Evolutionary conservation across 2,797 vertebrate species (phyloP).

Genomic region (Nyctalus aviator): DNA sequence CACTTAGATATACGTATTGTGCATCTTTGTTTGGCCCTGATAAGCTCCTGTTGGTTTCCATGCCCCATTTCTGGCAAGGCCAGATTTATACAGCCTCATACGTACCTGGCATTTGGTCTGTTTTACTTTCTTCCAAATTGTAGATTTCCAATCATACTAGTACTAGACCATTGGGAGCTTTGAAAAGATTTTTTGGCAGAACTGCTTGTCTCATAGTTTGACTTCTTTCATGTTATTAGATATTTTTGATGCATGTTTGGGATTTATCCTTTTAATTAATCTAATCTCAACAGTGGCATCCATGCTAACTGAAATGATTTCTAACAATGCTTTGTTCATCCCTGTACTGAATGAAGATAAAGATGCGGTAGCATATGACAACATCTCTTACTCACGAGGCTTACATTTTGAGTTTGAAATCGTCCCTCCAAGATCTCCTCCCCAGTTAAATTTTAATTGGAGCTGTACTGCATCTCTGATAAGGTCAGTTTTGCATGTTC

Average conservation of each 20-base stretch:
- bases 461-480: constrained; percentile 65
- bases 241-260: constrained; percentile 64
- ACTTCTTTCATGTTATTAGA: constrained; percentile 43
- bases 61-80: neutral
- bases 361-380: constrained; percentile 58
- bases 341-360: constrained; percentile 49
- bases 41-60: constrained; percentile 21
- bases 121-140: neutral
- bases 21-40: neutral
- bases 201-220: neutral
- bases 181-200: constrained; percentile 48
- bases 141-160: constrained; percentile 48
- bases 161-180: neutral
- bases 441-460: constrained; percentile 71
- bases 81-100: neutral
- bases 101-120: neutral
- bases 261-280: constrained; percentile 86
- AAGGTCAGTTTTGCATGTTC: constrained; percentile 60
- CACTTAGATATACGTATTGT: neutral
- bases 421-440: neutral
- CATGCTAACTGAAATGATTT: constrained; percentile 81
- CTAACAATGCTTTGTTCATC: constrained; percentile 78
- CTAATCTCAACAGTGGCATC: constrained; percentile 80
- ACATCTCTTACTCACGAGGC: constrained; percentile 50
- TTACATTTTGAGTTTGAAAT: constrained; percentile 65